Conservation (phyloP, 2,113 vertebrate species). For the Labrus mixtus region DNA sequence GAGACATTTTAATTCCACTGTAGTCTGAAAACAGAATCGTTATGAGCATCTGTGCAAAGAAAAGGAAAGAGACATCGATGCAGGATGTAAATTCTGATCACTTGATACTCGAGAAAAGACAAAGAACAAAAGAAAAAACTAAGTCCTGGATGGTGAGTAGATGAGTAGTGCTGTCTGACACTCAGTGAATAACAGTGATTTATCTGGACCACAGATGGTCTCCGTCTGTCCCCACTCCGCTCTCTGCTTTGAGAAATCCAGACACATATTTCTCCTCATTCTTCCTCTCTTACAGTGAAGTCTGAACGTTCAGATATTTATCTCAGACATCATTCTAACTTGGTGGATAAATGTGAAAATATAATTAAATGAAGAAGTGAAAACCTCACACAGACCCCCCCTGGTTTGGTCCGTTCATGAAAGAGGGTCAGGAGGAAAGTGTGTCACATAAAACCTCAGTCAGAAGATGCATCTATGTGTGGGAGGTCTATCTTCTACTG, state of each 20-base stretch:
- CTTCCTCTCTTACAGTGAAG: slow-evolving; percentile 3
- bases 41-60: too few relatives aligned
- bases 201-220: slow-evolving; percentile 46
- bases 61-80: not conserved
- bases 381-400: not conserved
- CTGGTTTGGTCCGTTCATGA: not conserved
- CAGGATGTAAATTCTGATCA: not conserved
- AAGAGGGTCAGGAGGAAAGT: too few relatives aligned
- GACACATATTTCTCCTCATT: slow-evolving; percentile 15
- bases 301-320: not conserved
- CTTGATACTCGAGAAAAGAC: not conserved
- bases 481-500: not conserved
- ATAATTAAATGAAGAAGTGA: not conserved
- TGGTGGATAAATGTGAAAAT: not conserved
- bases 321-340: too few relatives aligned
- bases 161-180: slow-evolving; percentile 6
- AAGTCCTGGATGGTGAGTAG: not conserved
- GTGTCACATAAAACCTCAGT: not conserved
- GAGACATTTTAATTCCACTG: too few relatives aligned
- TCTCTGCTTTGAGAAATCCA: slow-evolving; percentile 23
- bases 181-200: not conserved
- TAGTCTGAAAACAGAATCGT: too few relatives aligned
- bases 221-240: slow-evolving; percentile 20
- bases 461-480: not conserved
- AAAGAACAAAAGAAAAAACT: not conserved